These are phyloP conservation scores for Subanguina moxae DNA, from an alignment of 1,140 invertebrate genomes.

Conservation along the genomic window DNA sequence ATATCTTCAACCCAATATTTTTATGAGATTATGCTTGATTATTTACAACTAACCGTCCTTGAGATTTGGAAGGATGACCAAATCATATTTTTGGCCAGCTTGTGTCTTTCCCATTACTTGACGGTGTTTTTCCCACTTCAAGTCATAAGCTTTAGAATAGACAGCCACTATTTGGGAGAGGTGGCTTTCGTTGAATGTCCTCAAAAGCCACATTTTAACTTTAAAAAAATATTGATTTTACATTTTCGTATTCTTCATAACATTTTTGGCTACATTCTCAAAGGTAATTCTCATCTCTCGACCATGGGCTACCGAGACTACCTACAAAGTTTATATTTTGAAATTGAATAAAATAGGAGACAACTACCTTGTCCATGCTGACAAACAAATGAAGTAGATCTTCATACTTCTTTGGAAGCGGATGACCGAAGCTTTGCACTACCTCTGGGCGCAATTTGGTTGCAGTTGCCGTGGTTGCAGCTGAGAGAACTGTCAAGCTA, in stretches of 20 bases:
- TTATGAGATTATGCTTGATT: too few species aligned
- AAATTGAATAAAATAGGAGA: not conserved
- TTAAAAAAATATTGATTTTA: not conserved
- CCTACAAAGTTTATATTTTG: not conserved
- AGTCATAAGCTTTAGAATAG: not conserved
- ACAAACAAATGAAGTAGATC: constrained; percentile 9
- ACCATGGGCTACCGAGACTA: not conserved
- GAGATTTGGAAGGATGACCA: not conserved
- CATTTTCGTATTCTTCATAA: constrained; percentile 9
- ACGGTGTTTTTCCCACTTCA: constrained; percentile 10
- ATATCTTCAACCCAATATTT: too few species aligned
- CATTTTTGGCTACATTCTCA: not conserved
- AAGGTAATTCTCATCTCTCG: constrained; percentile 5
- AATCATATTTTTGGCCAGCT: not conserved
- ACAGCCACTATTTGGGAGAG: constrained; percentile 7
- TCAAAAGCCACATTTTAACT: not conserved
- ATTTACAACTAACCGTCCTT: not conserved
- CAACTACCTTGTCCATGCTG: not conserved
- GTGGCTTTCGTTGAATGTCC: not conserved
- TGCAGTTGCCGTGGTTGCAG: not conserved
- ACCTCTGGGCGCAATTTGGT: not conserved
- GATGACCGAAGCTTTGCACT: not conserved
- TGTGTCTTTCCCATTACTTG: not conserved
- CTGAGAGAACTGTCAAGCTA: not conserved
- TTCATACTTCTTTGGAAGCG: constrained; percentile 9